These are phyloP conservation scores for Eupeodes luniger DNA, from an alignment of 2,888 invertebrate species.

Conservation along the genomic window DNA sequence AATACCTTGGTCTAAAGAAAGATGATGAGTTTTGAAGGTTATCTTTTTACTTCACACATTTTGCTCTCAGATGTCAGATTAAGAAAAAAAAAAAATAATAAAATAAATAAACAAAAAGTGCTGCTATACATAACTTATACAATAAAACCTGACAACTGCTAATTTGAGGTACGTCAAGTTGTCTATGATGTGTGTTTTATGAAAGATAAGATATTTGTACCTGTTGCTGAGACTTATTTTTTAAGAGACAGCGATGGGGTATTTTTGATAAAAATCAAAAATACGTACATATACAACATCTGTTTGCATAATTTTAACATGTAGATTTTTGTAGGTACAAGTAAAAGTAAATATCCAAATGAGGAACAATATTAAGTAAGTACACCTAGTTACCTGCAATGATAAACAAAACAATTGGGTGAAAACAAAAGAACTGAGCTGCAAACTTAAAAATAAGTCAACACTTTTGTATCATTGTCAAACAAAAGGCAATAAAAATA, in stretches of 20 bases:
- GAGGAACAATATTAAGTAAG: too few relatives aligned
- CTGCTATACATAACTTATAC: too few relatives aligned
- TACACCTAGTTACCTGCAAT: too few relatives aligned
- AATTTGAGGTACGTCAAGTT: background rate
- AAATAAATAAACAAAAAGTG: slow-evolving; percentile 8
- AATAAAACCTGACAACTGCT: background rate
- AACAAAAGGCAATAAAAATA: too few relatives aligned
- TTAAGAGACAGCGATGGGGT: background rate
- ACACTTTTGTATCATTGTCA: background rate
- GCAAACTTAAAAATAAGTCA: background rate
- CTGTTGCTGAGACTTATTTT: background rate
- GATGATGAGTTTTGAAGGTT: slow-evolving; percentile 12
- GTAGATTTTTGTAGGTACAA: too few relatives aligned
- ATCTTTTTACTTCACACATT: slow-evolving; percentile 14
- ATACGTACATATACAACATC: too few relatives aligned
- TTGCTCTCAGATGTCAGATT: background rate
- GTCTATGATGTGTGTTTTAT: background rate
- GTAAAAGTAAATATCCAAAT: too few relatives aligned
- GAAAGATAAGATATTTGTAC: background rate
- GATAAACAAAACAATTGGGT: background rate
- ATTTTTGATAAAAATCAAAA: background rate
- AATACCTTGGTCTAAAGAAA: slow-evolving; percentile 10
- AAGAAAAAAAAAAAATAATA: slow-evolving; percentile 13
- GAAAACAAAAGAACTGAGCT: slow-evolving; percentile 24
- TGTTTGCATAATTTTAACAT: too few relatives aligned